Evolutionary conservation across 2,797 vertebrate genomes (phyloP), one percentile per base, ranked within the genome.

Genomic region (Bradypus variegatus): DNA sequence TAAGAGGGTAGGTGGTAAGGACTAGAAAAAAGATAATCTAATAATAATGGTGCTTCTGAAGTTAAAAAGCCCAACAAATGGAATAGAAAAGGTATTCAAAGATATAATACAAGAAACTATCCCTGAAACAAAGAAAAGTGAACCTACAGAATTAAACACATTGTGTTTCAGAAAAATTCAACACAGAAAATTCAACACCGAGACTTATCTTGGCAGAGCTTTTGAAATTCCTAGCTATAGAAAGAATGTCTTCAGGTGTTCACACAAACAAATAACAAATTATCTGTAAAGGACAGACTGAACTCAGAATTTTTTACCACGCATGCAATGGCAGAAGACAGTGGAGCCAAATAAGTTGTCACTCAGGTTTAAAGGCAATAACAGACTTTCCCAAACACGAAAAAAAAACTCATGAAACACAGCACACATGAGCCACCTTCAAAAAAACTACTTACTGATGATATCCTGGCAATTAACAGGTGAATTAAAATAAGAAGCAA

Each of bases 151-250:
- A 77, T 77, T 89, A 70, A 91, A 33, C 19, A 65, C 2, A 4
- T 41, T 72, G 48, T 38, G 6, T 77, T 69, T 91, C 36, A 36
- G 65, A 78, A 79, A 88, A 78, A 41, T 45, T 93, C 82, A 76
- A 33, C 14, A 10, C 27, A 29, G n/a, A 48, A 79, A 10, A 25
- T 77, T 70, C 31, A 72, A n/a, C 23, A 38, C 36, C 72, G 31
- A 94, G 29, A 50, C 19, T 15, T 48, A 75, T 33, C n/a, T 72
- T 83, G 31, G 29, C 69, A 58, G 70, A 67, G 48, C 21, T 83
- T 73, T 16, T 73, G 33, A 88, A 89, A 65, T 92, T 88, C 72
- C 83, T 67, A 95, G 72, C n/a, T 36, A 29, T 86, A 65, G n/a
- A 89, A 85, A 29, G 67, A 90, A 64, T 72, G 41, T 80, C 16